phyloP scores from a whole-genome alignment of 2,113 vertebrate species.

The Stomatorhinus ivindoensis region DNA sequence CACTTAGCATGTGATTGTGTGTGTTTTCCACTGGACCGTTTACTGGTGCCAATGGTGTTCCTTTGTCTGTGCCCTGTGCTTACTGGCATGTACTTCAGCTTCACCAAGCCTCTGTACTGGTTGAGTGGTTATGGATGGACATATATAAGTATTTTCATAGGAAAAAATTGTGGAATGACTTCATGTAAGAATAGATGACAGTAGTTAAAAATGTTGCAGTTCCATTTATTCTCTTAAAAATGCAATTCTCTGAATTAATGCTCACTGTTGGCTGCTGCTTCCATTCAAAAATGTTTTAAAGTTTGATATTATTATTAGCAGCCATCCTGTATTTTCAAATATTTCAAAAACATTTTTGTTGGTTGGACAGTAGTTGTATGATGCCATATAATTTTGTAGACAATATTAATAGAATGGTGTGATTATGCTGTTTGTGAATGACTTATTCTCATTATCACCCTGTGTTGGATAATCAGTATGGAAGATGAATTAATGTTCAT shows the following conservation, averaged over 20 bases:
- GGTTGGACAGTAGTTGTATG: not conserved
- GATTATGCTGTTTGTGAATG: not conserved
- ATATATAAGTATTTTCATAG: not conserved
- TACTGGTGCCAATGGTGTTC: not conserved
- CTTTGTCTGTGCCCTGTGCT: not conserved
- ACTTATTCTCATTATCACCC: not conserved
- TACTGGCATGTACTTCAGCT: not conserved
- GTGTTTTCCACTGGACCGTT: not conserved
- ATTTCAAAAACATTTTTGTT: not conserved
- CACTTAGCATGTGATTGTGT: not conserved
- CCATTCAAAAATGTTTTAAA: not conserved
- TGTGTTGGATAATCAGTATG: not conserved
- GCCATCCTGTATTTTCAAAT: not conserved
- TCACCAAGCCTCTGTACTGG: not conserved
- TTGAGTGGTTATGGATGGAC: not conserved
- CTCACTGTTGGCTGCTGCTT: not conserved
- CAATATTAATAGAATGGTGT: not conserved
- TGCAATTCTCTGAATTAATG: not conserved
- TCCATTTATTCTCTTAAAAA: not conserved
- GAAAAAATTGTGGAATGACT: not conserved
- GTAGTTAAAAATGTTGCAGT: not conserved
- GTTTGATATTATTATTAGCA: not conserved
- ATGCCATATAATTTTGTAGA: not conserved
- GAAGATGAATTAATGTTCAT: not conserved
- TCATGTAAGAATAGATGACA: not conserved